Evolutionary conservation across 2,888 invertebrate genomes (phyloP).

Genomic region (Leptinotarsa rubiginosa): DNA sequence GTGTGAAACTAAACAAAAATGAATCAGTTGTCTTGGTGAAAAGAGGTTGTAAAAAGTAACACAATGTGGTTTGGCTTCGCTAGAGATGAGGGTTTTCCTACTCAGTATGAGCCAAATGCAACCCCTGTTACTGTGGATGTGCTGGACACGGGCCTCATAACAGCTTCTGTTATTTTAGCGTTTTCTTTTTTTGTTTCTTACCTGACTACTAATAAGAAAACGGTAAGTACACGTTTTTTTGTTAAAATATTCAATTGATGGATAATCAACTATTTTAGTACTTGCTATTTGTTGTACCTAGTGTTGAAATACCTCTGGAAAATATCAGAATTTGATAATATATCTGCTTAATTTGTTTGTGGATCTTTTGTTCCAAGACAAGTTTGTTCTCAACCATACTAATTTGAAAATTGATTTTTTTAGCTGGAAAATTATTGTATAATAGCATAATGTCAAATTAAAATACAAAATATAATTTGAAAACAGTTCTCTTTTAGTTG

Average conservation of each 20-base stretch:
- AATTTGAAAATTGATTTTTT: no score
- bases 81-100: conserved; percentile 64
- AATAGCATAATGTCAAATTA: no score
- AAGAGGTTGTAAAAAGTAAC: background rate
- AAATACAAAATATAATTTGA: no score
- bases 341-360: no score
- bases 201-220: conserved; percentile 55
- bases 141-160: conserved; percentile 65
- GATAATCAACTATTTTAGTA: background rate
- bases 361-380: no score
- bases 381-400: no score
- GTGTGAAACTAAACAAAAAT: background rate
- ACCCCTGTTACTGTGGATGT: conserved; percentile 66
- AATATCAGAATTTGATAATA: no score
- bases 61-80: conserved; percentile 60
- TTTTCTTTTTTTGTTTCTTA: conserved; percentile 62
- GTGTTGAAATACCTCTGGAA: no score
- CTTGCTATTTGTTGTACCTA: background rate
- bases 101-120: conserved; percentile 61
- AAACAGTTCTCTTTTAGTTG: no score
- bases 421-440: no score
- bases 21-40: background rate
- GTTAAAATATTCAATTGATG: background rate
- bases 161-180: conserved; percentile 63
- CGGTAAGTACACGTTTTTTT: conserved; percentile 48